Base-by-base conservation (phyloP, 2,888 invertebrate species). In the Nebria brevicollis region DNA sequence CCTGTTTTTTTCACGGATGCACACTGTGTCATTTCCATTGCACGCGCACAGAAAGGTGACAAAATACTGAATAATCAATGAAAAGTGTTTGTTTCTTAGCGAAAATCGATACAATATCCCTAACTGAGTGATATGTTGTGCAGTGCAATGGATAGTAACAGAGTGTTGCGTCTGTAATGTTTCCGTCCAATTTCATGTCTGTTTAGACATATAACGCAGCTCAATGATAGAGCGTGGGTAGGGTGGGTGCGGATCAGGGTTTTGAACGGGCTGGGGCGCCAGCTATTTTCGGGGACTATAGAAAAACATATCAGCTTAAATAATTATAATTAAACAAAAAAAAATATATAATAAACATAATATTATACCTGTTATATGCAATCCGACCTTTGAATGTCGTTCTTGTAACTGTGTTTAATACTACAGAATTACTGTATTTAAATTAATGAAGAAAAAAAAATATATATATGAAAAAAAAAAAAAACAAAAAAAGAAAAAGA, bases 281-380 rank as follows among this genome's bases (percentile, higher is more conserved):
- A 86, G 88, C 88, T 86, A 87, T 88, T 87, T 88, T 92, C 91
- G 93, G 90, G 92, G 92, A 93, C 93, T 93, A 93, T 92, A 92
- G 91, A 91, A 89, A 79, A 92, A 93, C 93, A 93, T 93, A 93
- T 93, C 93, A 93, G 92, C 92, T 92, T 93, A 92, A 91, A 90
- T 92, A 91, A 88, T 88, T 88, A 87, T 81, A 81, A 81, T 88
- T 88, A 87, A 88, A 86, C 87, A 87, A 86, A n/a, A n/a, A n/a
- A n/a, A n/a, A n/a, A n/a, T n/a, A n/a, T 80, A 90, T 87, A 90
- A 89, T 91, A 91, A 90, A 54, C 54, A 54, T 54, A 54, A 54
- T 54, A 54, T 90, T 91, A 91, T 88, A 89, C 87, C 87, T 89
- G 88, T 89, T 89, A 88, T 88, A 89, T 88, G 89, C 89, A 89